These are phyloP conservation scores for Meteorus colon DNA, from an alignment of 2,888 invertebrate genomes.

Conservation along the genomic window DNA sequence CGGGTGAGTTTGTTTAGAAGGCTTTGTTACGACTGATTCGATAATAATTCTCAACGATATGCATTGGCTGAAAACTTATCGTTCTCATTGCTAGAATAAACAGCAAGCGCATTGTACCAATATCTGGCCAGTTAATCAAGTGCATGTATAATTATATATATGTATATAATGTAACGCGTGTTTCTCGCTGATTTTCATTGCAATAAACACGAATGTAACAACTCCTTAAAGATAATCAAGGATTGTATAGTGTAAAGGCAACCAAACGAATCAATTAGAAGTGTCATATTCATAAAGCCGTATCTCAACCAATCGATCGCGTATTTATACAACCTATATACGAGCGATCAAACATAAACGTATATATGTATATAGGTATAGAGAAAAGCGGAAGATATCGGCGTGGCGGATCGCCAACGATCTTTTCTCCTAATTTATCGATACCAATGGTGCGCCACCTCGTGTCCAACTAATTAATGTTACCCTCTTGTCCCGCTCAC, in stretches of 20 bases:
- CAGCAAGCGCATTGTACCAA: conserved; percentile 26
- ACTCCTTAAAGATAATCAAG: neutral
- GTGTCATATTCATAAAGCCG: conserved; percentile 25
- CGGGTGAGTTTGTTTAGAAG: neutral
- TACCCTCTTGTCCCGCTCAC: conserved; percentile 19
- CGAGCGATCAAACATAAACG: neutral
- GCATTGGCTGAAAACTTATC: conserved; percentile 51
- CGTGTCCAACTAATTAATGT: conserved; percentile 60
- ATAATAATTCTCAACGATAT: conserved; percentile 61
- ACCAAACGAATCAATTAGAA: conserved; percentile 25
- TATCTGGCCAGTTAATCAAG: conserved; percentile 45
- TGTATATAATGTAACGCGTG: conserved; percentile 10
- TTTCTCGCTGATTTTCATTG: neutral
- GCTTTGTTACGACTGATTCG: neutral
- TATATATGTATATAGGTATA: conserved; percentile 16
- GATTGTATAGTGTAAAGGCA: neutral
- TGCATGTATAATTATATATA: neutral
- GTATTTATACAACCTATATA: conserved; percentile 19
- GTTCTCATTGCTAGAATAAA: neutral
- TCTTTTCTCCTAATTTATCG: conserved; percentile 59
- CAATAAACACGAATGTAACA: neutral
- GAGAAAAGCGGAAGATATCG: conserved; percentile 49
- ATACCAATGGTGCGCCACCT: conserved; percentile 47
- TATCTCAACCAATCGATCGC: conserved; percentile 20
- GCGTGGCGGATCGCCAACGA: conserved; percentile 56